Evolutionary conservation across 2,797 vertebrate genomes (phyloP), one percentile per base, ranked within the genome.

Genomic region (Oreonectes daqikongensis): DNA sequence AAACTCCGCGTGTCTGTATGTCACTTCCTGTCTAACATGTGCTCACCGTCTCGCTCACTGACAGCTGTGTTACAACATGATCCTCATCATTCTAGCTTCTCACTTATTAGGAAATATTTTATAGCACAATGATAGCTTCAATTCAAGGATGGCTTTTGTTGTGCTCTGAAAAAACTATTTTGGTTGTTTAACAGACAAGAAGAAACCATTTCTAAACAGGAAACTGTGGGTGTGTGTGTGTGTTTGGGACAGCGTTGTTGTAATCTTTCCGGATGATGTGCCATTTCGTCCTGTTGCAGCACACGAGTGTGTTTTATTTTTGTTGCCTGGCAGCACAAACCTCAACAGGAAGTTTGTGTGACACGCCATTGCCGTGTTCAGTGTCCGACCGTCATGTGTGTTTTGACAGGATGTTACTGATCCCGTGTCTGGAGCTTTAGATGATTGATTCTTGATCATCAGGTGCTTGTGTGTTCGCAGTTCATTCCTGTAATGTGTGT

Each of bases 321-420:
- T 72, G 17, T 75, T 74, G 22, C 76, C 1, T 65, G 42, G 52
- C 48, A 71, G 80, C 86, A 66, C 72, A 64, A 11, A 69, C 72
- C 81, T 35, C 17, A 7, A 63, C 71, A 82, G 85, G 84, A 87
- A 83, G 84, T 82, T 75, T n/a, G 78, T 15, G 2, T 1, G 12
- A 44, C 15, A 2, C 10, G 42, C 42, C 15, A 12, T 44, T 0
- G 42, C 48, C 12, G 0, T 42, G 40, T 42, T 18, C 18, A 7
- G 46, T 48, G 15, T 48, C 18, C 17, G 5, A 20, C 48, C 17
- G 5, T 50, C 48, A 50, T 50, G 17, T 50, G 46, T 50, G 48
- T 50, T 50, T n/a, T n/a, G 6, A 42, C 40, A 50, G 11, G 2
- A 55, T 22, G 18, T 50, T 6, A 68, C 44, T 2, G 2, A 68